Evolutionary conservation across 2,888 invertebrate species (phyloP), one percentile per base, ranked within the genome.

Genomic region (Phengaris arion): DNA sequence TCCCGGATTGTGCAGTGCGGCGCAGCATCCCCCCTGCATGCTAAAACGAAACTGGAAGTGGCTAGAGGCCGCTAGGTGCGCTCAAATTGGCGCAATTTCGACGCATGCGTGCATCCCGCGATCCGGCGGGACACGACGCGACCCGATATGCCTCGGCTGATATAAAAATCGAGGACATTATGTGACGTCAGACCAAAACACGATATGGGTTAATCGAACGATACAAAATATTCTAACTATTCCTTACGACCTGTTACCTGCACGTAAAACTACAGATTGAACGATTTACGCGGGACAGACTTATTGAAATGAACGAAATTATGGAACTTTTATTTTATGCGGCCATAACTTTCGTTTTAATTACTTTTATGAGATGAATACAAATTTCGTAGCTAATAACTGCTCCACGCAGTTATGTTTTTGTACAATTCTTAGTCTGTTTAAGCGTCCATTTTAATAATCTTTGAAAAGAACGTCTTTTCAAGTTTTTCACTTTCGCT

Each of bases 161-260:
- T 90, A 90, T 88, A 88, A 91, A 92, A 92, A 92, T 92, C 91
- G 92, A 91, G 92, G 90, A 92, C 92, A 90, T 88, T 87, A 88
- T 84, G 87, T 93, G 93, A 93, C 93, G 93, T 93, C 93, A 93
- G 83, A 87, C 87, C 86, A 86, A 88, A 85, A 84, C 79, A 82
- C 81, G 84, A 90, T 90, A 87, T 89, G 88, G 90, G 91, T 90
- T 90, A 91, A 89, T 90, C 88, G 88, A 82, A 87, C 87, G 85
- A 85, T 88, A 89, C 87, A 86, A 89, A 90, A 89, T 88, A 89
- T 87, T 82, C 83, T 82, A 83, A 81, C 82, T 83, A 84, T 84
- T 76, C 77, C 22, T 70, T 74, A 76, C 74, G 74, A 64, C 45
- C 52, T 76, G 57, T 59, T 68, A 75, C 82, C 75, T 57, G 83